Conservation (phyloP, 2,888 invertebrate genomes). For the Myopa testacea region DNA sequence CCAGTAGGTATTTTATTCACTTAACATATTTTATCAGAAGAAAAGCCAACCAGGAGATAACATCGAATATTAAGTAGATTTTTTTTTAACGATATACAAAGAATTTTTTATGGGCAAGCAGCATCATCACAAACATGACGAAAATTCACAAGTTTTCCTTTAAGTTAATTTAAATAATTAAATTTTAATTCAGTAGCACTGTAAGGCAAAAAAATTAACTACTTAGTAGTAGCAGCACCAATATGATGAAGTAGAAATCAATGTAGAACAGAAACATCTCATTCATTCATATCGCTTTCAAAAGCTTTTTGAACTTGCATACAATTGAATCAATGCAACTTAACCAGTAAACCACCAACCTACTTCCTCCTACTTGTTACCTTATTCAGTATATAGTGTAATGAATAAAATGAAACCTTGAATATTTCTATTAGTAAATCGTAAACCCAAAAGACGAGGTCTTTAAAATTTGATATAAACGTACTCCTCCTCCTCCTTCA, state of each 20-base stretch:
- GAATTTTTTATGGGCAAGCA: neutral
- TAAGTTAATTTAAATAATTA: conserved; percentile 6
- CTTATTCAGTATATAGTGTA: conserved; percentile 35
- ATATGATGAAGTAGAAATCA: neutral
- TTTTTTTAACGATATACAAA: conserved; percentile 19
- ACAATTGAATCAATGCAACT: conserved; percentile 41
- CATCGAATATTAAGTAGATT: conserved; percentile 35
- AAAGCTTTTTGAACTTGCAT: neutral
- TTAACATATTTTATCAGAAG: neutral
- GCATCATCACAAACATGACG: neutral
- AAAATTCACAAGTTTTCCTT: neutral
- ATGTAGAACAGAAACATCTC: conserved; percentile 19
- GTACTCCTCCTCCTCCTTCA: too few species aligned
- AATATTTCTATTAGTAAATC: conserved; percentile 30
- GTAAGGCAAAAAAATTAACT: neutral
- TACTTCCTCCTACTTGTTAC: conserved; percentile 46
- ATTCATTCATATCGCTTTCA: conserved; percentile 25
- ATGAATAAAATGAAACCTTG: conserved; percentile 1
- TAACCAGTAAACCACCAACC: conserved; percentile 46
- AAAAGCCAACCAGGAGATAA: conserved; percentile 16
- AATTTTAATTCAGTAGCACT: neutral
- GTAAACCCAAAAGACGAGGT: neutral
- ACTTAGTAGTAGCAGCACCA: neutral
- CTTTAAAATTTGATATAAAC: neutral
- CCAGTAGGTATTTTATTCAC: too few species aligned